phyloP scores from a whole-genome alignment of 2,113 vertebrate species.

The Struthio camelus region DNA sequence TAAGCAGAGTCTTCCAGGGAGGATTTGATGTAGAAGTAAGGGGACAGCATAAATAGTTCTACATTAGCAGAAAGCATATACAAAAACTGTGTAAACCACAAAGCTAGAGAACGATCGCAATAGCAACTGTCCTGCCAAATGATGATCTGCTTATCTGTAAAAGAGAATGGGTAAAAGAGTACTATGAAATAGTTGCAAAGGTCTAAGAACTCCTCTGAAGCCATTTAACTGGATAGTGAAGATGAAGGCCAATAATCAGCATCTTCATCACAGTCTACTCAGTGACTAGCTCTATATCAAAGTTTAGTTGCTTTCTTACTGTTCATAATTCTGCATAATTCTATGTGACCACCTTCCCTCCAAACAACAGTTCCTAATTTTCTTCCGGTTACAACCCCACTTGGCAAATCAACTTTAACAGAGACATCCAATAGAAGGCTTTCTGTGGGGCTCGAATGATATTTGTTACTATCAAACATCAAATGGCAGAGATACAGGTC shows the following conservation, averaged over 20 bases:
- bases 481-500: neutral
- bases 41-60: neutral
- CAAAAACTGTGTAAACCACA: neutral
- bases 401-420: neutral
- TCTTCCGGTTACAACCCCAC: neutral
- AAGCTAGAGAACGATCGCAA: neutral
- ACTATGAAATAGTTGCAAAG: neutral
- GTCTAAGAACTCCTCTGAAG: neutral
- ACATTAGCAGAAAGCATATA: neutral
- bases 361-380: neutral
- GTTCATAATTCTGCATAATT: neutral
- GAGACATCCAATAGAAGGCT: neutral
- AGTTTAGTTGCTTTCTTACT: neutral
- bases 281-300: neutral
- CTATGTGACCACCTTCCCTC: neutral
- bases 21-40: neutral
- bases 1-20: neutral
- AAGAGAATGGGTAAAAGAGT: neutral
- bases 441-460: neutral
- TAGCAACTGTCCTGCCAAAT: neutral
- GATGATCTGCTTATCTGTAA: neutral
- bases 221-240: neutral
- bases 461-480: neutral
- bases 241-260: neutral
- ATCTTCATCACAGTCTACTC: neutral